phyloP scores from a whole-genome alignment of 2,888 invertebrate genomes.

The Zaprionus bogoriensis region DNA sequence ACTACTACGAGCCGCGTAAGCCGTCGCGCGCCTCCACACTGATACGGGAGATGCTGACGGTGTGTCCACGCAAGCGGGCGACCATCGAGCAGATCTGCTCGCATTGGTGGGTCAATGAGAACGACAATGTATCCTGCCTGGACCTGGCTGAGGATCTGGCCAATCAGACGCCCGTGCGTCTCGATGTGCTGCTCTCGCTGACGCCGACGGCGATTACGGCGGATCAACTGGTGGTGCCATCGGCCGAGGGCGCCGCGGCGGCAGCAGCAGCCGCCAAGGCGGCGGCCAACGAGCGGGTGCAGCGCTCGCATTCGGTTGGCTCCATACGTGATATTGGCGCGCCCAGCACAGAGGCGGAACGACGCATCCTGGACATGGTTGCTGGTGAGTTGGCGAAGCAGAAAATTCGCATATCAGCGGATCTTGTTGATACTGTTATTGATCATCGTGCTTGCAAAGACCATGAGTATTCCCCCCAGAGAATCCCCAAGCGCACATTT shows the following conservation, averaged over 20 bases:
- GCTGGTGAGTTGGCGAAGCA: slow-evolving; percentile 82
- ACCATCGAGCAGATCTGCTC: slow-evolving; percentile 96
- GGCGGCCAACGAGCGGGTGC: slow-evolving; percentile 85
- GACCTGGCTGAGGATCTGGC: slow-evolving; percentile 94
- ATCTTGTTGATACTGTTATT: too few relatives aligned
- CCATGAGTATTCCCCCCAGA: slow-evolving; percentile 24
- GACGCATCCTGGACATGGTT: slow-evolving; percentile 89
- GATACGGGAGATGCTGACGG: slow-evolving; percentile 96
- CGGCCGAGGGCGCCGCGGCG: slow-evolving; percentile 82
- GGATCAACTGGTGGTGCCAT: slow-evolving; percentile 88
- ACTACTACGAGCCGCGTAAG: slow-evolving; percentile 97
- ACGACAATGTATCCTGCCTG: slow-evolving; percentile 91
- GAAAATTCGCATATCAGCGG: not conserved
- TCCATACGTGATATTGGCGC: slow-evolving; percentile 88
- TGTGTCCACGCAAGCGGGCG: slow-evolving; percentile 94
- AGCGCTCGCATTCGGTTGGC: slow-evolving; percentile 88
- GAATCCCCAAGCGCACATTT: slow-evolving; percentile 34
- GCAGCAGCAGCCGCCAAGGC: slow-evolving; percentile 79
- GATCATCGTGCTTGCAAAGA: slow-evolving; percentile 46
- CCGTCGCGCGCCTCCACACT: slow-evolving; percentile 97
- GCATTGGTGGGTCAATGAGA: slow-evolving; percentile 98
- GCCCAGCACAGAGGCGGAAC: slow-evolving; percentile 86
- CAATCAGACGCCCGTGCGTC: slow-evolving; percentile 93
- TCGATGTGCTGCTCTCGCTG: slow-evolving; percentile 92
- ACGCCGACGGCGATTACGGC: slow-evolving; percentile 91